A percentile compares a stretch with the other conserved stretches of the same genome.
Evolutionary conservation across 2,888 invertebrate genomes (phyloP).

Genomic region (Spatulosminthurus flaviceps): DNA sequence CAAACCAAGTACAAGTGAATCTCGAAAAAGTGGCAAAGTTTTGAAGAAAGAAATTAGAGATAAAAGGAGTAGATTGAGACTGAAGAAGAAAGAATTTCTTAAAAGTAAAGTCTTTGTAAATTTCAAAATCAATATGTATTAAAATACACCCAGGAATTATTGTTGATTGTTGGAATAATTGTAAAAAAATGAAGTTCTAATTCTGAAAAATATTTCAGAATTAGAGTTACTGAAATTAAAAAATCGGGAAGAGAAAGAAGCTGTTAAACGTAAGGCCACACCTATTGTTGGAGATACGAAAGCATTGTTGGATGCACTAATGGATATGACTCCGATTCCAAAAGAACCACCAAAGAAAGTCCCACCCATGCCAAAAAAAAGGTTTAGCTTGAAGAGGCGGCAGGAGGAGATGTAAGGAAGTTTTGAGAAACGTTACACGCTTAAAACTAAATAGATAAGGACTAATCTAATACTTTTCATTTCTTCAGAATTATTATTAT

Average conservation of each 20-base stretch:
- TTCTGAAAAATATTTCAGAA: constrained; percentile 27
- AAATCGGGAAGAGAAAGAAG: constrained; percentile 38
- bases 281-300: constrained; percentile 47
- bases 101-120: constrained; percentile 16
- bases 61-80: constrained; percentile 39
- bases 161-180: background rate
- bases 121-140: background rate
- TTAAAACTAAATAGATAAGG: background rate
- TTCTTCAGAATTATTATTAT: background rate
- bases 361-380: constrained; percentile 18
- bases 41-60: constrained; percentile 31
- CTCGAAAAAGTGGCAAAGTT: background rate
- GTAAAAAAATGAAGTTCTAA: too few relatives aligned
- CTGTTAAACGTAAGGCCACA: constrained; percentile 19
- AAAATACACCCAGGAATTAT: background rate
- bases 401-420: constrained; percentile 47
- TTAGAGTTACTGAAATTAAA: constrained; percentile 33
- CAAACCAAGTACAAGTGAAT: background rate
- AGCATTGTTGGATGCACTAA: constrained; percentile 38
- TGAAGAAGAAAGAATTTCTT: constrained; percentile 34
- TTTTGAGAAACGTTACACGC: too few relatives aligned
- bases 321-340: background rate
- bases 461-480: background rate
- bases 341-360: background rate
- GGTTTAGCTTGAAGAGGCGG: constrained; percentile 37